phyloP scores from a whole-genome alignment of 1,140 invertebrate genomes.

The Gryllus bimaculatus region DNA sequence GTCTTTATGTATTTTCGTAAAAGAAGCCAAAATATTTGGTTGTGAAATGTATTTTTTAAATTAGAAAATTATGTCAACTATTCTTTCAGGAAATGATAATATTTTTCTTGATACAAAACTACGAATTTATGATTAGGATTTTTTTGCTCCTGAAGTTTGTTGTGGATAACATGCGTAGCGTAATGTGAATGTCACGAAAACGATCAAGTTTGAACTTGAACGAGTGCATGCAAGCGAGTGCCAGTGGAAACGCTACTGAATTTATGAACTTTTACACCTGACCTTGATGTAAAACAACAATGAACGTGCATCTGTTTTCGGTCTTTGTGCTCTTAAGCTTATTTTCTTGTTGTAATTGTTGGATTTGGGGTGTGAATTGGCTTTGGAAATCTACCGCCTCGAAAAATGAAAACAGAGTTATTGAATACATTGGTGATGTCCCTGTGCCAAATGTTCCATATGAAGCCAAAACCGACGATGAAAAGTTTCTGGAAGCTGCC shows the following conservation, averaged over 20 bases:
- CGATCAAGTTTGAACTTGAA: background rate
- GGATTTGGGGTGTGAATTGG: background rate
- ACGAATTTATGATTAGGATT: no score
- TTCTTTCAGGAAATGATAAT: no score
- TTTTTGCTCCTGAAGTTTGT: no score
- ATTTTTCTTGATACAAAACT: no score
- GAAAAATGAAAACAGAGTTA: background rate
- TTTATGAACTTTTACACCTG: no score
- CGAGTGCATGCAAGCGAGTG: background rate
- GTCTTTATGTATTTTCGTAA: no score
- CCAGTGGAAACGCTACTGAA: no score
- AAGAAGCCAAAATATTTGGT: no score
- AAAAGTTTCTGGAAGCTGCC: constrained; percentile 54
- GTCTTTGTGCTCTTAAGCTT: background rate
- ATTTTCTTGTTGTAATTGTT: background rate
- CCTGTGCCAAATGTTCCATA: constrained; percentile 41
- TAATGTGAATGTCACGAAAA: background rate
- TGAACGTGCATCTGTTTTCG: background rate
- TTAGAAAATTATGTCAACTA: no score
- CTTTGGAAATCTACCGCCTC: background rate
- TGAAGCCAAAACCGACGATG: constrained; percentile 49
- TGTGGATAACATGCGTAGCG: background rate
- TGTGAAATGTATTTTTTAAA: no score
- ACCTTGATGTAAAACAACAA: no score
- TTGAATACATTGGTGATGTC: background rate